These are phyloP conservation scores for Catamblyrhynchus diadema DNA, from an alignment of 2,797 vertebrate species.

Conservation along the genomic window DNA sequence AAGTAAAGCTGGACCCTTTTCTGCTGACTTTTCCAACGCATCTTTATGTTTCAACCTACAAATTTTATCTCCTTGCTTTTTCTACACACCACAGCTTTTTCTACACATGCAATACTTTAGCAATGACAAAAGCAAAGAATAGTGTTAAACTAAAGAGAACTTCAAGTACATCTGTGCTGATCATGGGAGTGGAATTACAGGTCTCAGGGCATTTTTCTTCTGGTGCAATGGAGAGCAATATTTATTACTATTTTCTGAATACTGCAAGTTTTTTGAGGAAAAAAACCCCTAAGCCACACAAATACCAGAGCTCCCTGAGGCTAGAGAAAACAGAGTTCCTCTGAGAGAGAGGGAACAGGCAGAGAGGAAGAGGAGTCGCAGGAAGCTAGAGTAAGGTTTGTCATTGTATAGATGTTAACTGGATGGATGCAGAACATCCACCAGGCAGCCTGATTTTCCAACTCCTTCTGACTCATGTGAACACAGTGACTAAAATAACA, in stretches of 20 bases:
- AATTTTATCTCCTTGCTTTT: not conserved
- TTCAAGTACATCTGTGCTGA: not conserved
- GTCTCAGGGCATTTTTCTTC: not conserved
- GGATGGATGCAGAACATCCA: not conserved
- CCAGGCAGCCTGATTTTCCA: not conserved
- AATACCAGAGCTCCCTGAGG: not conserved
- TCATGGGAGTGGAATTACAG: not conserved
- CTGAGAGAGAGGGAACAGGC: rapidly evolving
- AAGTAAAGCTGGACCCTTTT: not conserved
- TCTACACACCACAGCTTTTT: not conserved
- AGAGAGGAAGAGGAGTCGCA: not conserved
- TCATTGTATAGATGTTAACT: not conserved
- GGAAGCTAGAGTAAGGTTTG: not conserved
- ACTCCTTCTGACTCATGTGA: not conserved
- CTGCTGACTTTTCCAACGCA: not conserved
- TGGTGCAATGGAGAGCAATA: not conserved
- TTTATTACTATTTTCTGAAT: not conserved
- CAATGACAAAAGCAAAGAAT: not conserved
- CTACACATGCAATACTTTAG: not conserved
- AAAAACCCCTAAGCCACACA: rapidly evolving
- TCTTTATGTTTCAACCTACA: not conserved
- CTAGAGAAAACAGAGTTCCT: not conserved
- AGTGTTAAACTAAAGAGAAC: not conserved
- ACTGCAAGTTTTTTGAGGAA: not conserved
- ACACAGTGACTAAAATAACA: not conserved